A percentile compares a stretch with the other conserved stretches of the same genome.
These are phyloP conservation scores for Chironomus riparius DNA, from an alignment of 2,888 invertebrate genomes.

Conservation along the genomic window DNA sequence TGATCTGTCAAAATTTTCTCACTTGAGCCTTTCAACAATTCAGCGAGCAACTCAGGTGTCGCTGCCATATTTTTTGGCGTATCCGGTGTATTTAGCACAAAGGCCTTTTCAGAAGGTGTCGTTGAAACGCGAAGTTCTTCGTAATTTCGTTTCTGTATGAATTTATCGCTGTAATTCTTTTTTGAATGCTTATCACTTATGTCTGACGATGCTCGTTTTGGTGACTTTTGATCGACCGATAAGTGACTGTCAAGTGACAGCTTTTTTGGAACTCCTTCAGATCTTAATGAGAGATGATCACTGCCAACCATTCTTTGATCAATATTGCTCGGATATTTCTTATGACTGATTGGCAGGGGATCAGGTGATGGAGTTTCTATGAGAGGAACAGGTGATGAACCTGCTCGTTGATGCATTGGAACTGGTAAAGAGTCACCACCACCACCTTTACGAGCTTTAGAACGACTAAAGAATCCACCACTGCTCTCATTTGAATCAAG, in stretches of 20 bases:
- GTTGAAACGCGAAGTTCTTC: conserved; percentile 34
- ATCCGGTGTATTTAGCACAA: conserved; percentile 30
- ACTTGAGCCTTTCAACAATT: conserved; percentile 68
- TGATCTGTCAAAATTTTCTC: conserved; percentile 60
- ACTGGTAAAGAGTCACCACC: conserved; percentile 37
- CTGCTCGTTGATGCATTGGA: conserved; percentile 40
- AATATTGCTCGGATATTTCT: conserved; percentile 34
- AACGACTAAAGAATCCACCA: not conserved
- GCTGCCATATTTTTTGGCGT: conserved; percentile 40
- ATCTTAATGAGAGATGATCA: conserved; percentile 28
- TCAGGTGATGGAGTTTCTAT: conserved; percentile 22
- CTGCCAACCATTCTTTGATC: conserved; percentile 17
- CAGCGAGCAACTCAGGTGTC: conserved; percentile 62
- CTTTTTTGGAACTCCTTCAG: conserved; percentile 29
- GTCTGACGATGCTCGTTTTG: conserved; percentile 39
- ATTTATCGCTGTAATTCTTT: not conserved
- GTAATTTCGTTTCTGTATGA: conserved; percentile 34
- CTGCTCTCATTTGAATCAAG: not conserved
- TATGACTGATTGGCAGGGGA: conserved; percentile 31
- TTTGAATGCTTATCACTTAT: conserved; percentile 32
- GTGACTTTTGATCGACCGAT: conserved; percentile 31
- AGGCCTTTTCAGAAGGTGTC: conserved; percentile 26
- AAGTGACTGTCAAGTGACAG: conserved; percentile 29
- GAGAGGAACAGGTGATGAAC: conserved; percentile 42
- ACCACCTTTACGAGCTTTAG: conserved; percentile 35